These are phyloP conservation scores for Reticulitermes speratus DNA, from an alignment of 1,140 invertebrate species.

Conservation along the genomic window DNA sequence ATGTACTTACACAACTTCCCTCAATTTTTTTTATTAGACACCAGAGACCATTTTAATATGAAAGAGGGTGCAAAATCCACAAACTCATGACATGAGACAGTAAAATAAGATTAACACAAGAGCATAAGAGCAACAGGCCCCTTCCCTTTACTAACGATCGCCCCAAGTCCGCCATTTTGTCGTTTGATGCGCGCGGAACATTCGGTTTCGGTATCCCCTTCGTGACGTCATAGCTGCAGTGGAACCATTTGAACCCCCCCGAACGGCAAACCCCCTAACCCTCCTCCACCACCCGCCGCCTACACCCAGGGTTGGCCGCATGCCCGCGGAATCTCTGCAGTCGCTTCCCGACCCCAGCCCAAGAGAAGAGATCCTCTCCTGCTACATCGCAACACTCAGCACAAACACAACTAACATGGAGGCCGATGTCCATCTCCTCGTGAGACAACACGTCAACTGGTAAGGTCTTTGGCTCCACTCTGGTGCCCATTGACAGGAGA, in stretches of 20 bases:
- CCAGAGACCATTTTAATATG: conserved; percentile 2
- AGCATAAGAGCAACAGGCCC: not conserved
- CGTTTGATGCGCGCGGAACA: conserved; percentile 22
- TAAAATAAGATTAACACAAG: conserved; percentile 17
- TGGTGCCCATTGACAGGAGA: not conserved
- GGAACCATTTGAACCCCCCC: conserved; percentile 29
- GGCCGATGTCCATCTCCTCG: conserved; percentile 22
- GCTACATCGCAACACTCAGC: not conserved
- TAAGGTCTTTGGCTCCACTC: not conserved
- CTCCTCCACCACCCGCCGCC: conserved; percentile 1
- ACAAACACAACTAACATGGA: conserved; percentile 16
- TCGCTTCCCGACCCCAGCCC: not conserved
- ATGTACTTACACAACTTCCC: not conserved
- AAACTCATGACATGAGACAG: not conserved
- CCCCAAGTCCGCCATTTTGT: conserved; percentile 22
- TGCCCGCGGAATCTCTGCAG: conserved; percentile 31
- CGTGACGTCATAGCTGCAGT: conserved; percentile 30
- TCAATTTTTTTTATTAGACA: not conserved
- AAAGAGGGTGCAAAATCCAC: conserved; percentile 1
- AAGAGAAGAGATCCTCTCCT: not conserved
- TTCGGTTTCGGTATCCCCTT: conserved; percentile 14
- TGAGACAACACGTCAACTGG: not conserved
- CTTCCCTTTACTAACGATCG: not conserved
- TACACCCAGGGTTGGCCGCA: conserved; percentile 23
- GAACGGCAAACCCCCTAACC: not conserved